phyloP scores from a whole-genome alignment of 2,113 vertebrate species.

The Sminthopsis crassicaudata region DNA sequence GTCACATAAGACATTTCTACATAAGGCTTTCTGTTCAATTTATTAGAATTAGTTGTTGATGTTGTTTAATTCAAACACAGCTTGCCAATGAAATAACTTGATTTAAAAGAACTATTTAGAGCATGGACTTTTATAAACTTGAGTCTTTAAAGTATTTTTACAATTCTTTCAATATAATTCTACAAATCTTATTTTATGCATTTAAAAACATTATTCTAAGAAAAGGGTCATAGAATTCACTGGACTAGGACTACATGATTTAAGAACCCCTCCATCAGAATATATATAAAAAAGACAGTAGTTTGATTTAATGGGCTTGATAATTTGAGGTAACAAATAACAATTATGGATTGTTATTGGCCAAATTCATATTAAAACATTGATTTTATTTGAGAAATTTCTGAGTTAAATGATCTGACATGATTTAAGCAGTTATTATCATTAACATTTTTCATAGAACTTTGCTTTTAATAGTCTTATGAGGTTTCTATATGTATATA shows the following conservation, averaged over 20 bases:
- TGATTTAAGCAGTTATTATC: background rate
- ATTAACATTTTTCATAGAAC: background rate
- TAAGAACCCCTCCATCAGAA: background rate
- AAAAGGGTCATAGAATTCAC: background rate
- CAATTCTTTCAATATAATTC: background rate
- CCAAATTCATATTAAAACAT: background rate
- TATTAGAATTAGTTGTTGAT: conserved; percentile 10
- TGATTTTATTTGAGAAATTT: background rate
- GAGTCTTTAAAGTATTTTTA: background rate
- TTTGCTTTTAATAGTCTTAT: background rate
- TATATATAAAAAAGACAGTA: background rate
- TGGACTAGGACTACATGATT: background rate
- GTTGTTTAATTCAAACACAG: conserved; percentile 40
- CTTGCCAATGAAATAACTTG: background rate
- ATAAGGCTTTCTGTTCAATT: conserved; percentile 62
- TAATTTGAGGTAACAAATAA: background rate
- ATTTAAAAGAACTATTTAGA: conserved; percentile 58
- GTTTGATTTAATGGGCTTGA: background rate
- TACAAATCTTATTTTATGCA: background rate
- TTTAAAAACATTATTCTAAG: background rate
- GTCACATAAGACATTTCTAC: conserved; percentile 39
- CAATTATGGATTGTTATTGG: background rate
- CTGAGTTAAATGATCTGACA: background rate
- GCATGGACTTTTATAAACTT: background rate
- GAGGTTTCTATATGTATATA: background rate